Evolutionary conservation across 2,113 vertebrate species (phyloP), one percentile per base, ranked within the genome.

Genomic region (Poeciliopsis occidentalis): DNA sequence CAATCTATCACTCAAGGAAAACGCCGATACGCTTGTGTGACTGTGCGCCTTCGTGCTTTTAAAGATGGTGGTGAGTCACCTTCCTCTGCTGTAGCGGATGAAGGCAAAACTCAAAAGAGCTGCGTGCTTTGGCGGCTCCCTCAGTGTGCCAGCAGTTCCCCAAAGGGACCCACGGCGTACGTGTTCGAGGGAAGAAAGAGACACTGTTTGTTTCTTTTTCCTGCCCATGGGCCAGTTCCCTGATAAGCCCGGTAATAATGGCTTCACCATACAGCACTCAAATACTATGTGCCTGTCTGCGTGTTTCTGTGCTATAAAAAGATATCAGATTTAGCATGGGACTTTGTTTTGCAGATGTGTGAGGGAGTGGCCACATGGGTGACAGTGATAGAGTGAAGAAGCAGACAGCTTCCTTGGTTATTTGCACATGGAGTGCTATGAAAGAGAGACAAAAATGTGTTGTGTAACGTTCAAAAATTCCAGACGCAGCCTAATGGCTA

Each of bases 401-500:
- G 83, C 64, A 64, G 76, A 89, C 64, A 51, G 64, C 71, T 70
- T 72, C 29, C 34, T 30, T 44, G 57, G 76, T 80, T 67, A 82
- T 89, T 87, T 91, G 88, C 66, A 68, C 29, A 64, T 77, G 67
- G 78, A 87, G 80, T 86, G 79, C 76, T 73, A 84, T 84, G 83
- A 91, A 90, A 91, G 82, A 32, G 31, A 78, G 64, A 83, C 79
- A 87, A 85, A 82, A 91, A 92, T 79, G 83, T 87, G 89, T 94
- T 93, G 89, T 91, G 75, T 91, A 92, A 94, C 88, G 65, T 87
- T 86, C 76, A 88, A 79, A 81, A 88, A 93, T 92, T 91, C 90
- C 91, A 93, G 91, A 88, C 81, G 61, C 78, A 81, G 80, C 86
- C 86, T 94, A 93, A 94, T 94, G 92, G 88, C 89, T 94, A 92